These are phyloP conservation scores for Aotus griseimembra DNA, from an alignment of 2,797 vertebrate genomes.

Conservation along the genomic window DNA sequence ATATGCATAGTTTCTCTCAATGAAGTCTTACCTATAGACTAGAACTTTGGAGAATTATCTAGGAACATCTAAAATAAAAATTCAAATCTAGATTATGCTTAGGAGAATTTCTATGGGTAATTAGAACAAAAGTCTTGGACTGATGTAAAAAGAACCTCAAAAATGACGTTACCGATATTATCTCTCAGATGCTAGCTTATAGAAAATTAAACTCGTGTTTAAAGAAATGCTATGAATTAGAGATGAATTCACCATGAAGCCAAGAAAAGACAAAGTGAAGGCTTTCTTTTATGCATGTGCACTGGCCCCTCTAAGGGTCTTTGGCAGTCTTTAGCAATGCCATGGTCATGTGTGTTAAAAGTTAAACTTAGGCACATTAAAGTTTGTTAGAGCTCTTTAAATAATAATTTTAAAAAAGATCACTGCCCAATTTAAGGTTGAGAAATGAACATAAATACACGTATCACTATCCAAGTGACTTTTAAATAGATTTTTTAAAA, in stretches of 20 bases:
- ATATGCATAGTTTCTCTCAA: neutral
- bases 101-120: neutral
- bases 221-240: neutral
- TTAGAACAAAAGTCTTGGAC: neutral
- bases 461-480: neutral
- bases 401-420: neutral
- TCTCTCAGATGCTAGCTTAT: neutral
- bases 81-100: neutral
- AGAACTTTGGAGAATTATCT: neutral
- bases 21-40: neutral
- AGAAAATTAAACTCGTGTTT: neutral
- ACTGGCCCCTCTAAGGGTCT: neutral
- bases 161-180: neutral
- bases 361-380: neutral
- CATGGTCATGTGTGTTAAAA: neutral
- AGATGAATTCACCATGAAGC: neutral
- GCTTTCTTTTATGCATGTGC: accelerated
- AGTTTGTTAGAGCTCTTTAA: neutral
- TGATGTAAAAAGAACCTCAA: neutral
- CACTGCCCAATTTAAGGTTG: neutral
- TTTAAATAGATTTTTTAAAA: neutral
- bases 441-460: neutral
- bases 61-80: neutral
- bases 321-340: neutral
- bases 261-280: neutral